Base-by-base conservation (phyloP, 2,797 vertebrate species). In the Sebastes itinus region DNA sequence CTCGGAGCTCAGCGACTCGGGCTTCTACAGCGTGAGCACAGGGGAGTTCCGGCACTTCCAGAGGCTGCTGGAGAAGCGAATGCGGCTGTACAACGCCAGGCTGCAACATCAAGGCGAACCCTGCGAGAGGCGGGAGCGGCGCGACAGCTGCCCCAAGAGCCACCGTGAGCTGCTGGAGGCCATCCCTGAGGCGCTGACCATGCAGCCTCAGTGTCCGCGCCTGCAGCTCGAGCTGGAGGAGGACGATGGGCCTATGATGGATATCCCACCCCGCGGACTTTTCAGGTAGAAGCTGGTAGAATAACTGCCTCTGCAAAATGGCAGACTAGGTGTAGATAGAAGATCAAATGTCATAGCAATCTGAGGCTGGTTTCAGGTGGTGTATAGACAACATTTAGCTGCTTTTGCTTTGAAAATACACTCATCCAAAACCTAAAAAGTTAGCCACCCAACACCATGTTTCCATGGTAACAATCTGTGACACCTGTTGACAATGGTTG, bases 1-100 rank as follows among this genome's bases (percentile, higher is more conserved):
- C 0, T 95, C 95, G 0, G 94, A 97, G 83, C 92, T 96, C 62
- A 96, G 95, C 0, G 89, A 96, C 89, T 96, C 96, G 0, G 95
- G 96, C 30, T 96, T 96, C 81, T 96, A 95, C 64, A 94, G 95
- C 2, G 86, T 96, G 72, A 96, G 96, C 79, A 93, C 94, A 0
- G 95, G 95, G 1, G 95, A 96, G 90, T 94, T 95, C 86, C 88
- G 95, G 70, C 95, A 95, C 81, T 96, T 96, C 87, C 96, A 96
- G 88, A 92, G 95, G 78, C 89, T 96, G 22, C 88, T 96, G 70
- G 96, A 96, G 89, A 96, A 95, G 65, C 91, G 95, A 18, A 96
- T 96, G 93, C 92, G 94, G 20, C 88, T 94, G 33, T 95, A 96
- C 88, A 95, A 94, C 1, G 92, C 93, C 58, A 88, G 94, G 72